phyloP scores from a whole-genome alignment of 2,113 vertebrate species.

The Indri indri region DNA sequence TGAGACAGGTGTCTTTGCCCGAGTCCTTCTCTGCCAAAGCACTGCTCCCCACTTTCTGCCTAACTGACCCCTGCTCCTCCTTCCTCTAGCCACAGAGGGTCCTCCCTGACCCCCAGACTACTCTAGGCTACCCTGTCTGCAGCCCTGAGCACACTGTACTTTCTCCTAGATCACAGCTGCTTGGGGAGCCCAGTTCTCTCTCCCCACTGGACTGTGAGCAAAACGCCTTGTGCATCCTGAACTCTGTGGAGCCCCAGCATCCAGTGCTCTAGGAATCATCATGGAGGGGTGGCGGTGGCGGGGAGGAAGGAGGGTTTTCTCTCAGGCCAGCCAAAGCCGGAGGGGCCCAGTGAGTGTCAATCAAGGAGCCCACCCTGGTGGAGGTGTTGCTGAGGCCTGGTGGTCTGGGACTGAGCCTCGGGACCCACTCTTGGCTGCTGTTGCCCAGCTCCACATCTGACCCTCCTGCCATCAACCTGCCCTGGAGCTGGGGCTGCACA shows the following conservation, averaged over 20 bases:
- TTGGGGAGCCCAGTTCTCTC: neutral
- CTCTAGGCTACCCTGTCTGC: neutral
- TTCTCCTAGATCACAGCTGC: too few relatives aligned
- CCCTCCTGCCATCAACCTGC: neutral
- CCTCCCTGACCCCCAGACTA: neutral
- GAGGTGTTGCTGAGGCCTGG: neutral
- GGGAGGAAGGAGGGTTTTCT: neutral
- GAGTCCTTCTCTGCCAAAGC: neutral
- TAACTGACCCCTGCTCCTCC: neutral
- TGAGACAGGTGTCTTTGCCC: neutral
- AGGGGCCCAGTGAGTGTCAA: neutral
- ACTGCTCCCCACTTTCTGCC: accelerated
- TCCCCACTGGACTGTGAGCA: neutral
- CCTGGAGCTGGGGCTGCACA: accelerated
- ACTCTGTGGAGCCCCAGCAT: accelerated
- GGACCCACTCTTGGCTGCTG: neutral
- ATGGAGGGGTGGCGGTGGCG: neutral
- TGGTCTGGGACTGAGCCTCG: neutral
- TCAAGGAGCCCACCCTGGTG: neutral
- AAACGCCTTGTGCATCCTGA: accelerated
- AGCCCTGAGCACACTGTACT: neutral
- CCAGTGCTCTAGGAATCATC: accelerated
- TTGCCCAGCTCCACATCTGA: neutral
- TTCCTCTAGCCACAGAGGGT: neutral
- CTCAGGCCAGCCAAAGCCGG: neutral